Percentiles rank a stretch among this genome's conserved stretches.
Conservation (phyloP, 2,113 vertebrate genomes). For the Chiloscyllium plagiosum region DNA sequence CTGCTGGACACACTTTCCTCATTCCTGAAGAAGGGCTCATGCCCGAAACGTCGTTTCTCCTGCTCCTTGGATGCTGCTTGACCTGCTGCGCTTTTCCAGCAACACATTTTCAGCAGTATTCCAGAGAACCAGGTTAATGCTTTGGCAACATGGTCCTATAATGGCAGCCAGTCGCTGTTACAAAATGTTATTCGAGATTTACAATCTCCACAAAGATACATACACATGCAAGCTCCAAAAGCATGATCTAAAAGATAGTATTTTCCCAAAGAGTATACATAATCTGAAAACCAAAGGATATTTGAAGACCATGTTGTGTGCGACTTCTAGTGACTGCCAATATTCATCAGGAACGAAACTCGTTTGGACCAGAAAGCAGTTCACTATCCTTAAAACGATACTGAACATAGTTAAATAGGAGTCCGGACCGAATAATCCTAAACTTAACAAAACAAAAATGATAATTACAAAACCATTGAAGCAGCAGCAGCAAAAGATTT, state of each 20-base stretch:
- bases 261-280: neutral
- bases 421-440: constrained; percentile 57
- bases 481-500: neutral
- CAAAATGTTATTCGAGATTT: neutral
- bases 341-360: constrained; percentile 97
- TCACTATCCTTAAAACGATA: constrained; percentile 65
- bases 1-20: no score
- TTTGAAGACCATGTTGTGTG: constrained; percentile 86
- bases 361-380: constrained; percentile 82
- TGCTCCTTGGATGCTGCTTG: no score
- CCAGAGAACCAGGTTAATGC: neutral
- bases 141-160: no score
- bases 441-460: constrained; percentile 30
- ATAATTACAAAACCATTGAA: constrained; percentile 34
- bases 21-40: no score
- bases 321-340: constrained; percentile 90
- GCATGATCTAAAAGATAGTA: neutral
- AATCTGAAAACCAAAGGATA: constrained; percentile 66
- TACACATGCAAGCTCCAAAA: neutral
- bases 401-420: constrained; percentile 52
- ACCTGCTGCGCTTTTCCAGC: no score
- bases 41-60: no score
- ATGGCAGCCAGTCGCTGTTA: neutral
- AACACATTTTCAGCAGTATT: no score
- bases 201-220: neutral